Conservation (phyloP, 1,140 invertebrate genomes). For the Protaetia brevitarsis region DNA sequence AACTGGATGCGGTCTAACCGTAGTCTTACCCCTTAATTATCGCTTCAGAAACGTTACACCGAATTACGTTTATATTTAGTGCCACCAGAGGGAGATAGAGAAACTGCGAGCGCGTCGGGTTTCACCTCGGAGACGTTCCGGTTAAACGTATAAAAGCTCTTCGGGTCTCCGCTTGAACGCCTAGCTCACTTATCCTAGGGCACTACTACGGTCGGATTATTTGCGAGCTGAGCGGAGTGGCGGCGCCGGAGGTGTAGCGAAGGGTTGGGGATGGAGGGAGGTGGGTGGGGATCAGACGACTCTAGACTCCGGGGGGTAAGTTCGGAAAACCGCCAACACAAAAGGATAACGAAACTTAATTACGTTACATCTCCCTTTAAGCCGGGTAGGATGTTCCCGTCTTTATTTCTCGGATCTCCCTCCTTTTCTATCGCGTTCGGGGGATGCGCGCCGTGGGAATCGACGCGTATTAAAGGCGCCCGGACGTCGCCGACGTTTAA, state of each 20-base stretch:
- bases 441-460: too few species aligned
- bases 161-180: neutral
- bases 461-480: neutral
- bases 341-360: constrained; percentile 12
- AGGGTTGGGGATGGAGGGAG: neutral
- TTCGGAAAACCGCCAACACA: constrained; percentile 10
- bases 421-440: neutral
- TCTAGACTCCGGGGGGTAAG: too few species aligned
- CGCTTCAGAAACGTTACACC: constrained; percentile 5
- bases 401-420: neutral
- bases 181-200: neutral
- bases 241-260: neutral
- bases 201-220: neutral
- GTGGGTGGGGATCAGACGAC: too few species aligned
- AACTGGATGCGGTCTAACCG: neutral
- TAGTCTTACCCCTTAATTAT: constrained; percentile 12
- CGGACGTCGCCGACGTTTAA: neutral
- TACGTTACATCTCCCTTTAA: constrained; percentile 5
- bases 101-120: too few species aligned
- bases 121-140: too few species aligned
- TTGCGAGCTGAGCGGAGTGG: neutral
- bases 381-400: neutral
- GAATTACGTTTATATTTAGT: constrained; percentile 11
- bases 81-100: neutral
- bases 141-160: too few species aligned